Base-by-base conservation (phyloP, 2,888 invertebrate species). In the Acrobasis suavella region DNA sequence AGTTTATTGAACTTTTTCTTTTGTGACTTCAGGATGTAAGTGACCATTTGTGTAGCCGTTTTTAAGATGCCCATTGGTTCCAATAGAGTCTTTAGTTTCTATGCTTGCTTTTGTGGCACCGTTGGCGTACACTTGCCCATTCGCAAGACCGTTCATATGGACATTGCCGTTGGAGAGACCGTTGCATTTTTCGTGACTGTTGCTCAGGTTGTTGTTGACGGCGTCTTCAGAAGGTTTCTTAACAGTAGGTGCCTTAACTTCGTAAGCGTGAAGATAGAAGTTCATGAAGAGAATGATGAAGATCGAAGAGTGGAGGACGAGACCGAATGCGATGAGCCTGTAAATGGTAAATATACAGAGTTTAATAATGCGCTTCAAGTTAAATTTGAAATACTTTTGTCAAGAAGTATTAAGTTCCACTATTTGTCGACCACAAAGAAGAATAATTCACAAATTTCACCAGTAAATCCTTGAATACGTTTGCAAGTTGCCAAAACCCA, bases 261-360 rank as follows among this genome's bases (percentile, higher is more conserved):
- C 94, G 91, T 98, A 98, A 32, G 96, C 96, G 82, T 96, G 95
- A 71, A 96, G 93, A 91, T 98, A 98, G 93, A 98, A 98, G 89
- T 98, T 96, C 77, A 95, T 95, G 93, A 98, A 98, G 64, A 98
- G 94, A 15, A 94, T 94, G 87, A 98, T 97, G 94, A 98, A 98
- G 77, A 98, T 96, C 46, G 95, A 92, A 8, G 97, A 96, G 82
- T 97, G 97, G 10, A 97, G 91, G 61, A 96, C 94, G 70, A 97
- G 91, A 17, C 96, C 94, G 2, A 94, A 92, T 1, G 96, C 96
- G 65, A 97, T 95, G 73, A 97, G 76, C 69, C 93, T 93, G 82
- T 60, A 69, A 42, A 60, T 55, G 0, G 22, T 22, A 51, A 51
- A 50, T 17, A 51, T 9, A 16, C 3, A 17, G 10, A 51, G 10